Base-by-base conservation (phyloP, 2,797 vertebrate genomes). In the Macropodus opercularis region DNA sequence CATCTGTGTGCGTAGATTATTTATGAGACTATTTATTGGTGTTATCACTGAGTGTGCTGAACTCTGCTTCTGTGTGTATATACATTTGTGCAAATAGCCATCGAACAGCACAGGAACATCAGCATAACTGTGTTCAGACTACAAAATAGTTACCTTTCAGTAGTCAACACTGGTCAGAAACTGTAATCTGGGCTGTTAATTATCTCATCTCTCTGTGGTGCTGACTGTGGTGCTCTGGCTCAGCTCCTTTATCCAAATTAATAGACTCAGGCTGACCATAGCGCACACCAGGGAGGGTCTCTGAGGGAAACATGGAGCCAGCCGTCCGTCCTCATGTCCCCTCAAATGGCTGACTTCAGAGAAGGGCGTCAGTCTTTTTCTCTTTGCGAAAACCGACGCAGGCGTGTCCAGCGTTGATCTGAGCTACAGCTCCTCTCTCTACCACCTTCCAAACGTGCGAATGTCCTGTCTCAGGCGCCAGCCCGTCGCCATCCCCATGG, bases 391-490 rank as follows among this genome's bases (percentile, higher is more conserved):
- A 8, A 72, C 62, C 63, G 36, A 69, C 48, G 74, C 76, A 54
- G 58, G 63, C 57, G 42, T 27, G 18, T 72, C 75, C 47, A 50
- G 68, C 2, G 22, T 77, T 77, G 57, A 75, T 52, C 38, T 58
- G 69, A 83, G 69, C 72, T 63, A 58, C 76, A 65, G 53, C 55
- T 58, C 48, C 24, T 75, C 75, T 65, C 60, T 65, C 53, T 40
- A 48, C 65, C 50, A 40, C 71, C 66, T 68, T 58, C 36, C 54
- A 40, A 58, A 34, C 52, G 79, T 79, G 79, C 77, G 87, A 90
- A 98, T 99, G 97, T 97, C 96, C 91, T 99, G 97, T 92, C 94
- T 99, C 87, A 93, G 96, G 89, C 96, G 96, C 70, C 96, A 97
- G 89, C 93, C 96, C 65, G 94, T 98, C 90, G 93, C 96, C 92